Percentiles rank a stretch among this genome's conserved stretches.
These are phyloP conservation scores for Heterodera schachtii DNA, from an alignment of 1,140 invertebrate species.

Conservation along the genomic window DNA sequence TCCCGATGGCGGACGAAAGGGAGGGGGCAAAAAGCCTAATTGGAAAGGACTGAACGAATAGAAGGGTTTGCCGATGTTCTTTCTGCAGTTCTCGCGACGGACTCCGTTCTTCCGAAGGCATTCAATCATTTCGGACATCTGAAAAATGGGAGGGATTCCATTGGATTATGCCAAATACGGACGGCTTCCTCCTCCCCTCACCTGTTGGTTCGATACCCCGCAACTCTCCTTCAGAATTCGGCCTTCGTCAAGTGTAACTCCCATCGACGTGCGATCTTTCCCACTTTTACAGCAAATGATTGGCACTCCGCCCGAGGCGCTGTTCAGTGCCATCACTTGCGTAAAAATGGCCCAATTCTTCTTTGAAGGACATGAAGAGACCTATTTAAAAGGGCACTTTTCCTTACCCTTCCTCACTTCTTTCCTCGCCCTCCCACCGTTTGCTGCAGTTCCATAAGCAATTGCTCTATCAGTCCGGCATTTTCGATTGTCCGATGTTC, in stretches of 20 bases:
- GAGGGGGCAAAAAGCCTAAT: slow-evolving; percentile 62
- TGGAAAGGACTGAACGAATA: slow-evolving; percentile 64
- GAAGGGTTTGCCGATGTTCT: slow-evolving; percentile 62
- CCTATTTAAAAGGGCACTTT: slow-evolving; percentile 24
- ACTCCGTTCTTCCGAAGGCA: slow-evolving; percentile 58
- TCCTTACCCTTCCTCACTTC: too few species aligned
- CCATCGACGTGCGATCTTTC: slow-evolving; percentile 63
- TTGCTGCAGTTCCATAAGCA: slow-evolving; percentile 44
- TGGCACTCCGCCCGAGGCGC: slow-evolving; percentile 43
- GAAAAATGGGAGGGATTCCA: slow-evolving; percentile 2
- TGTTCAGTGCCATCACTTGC: slow-evolving; percentile 53
- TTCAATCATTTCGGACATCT: slow-evolving; percentile 55
- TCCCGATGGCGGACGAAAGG: slow-evolving; percentile 60
- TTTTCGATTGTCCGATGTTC: slow-evolving; percentile 12
- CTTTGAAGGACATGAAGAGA: slow-evolving; percentile 53
- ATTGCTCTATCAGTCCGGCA: slow-evolving; percentile 22
- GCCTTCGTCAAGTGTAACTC: slow-evolving; percentile 62
- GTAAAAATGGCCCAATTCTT: slow-evolving; percentile 59
- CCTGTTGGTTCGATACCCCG: slow-evolving; percentile 57
- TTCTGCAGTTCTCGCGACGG: slow-evolving; percentile 62
- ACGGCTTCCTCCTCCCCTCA: slow-evolving; percentile 4
- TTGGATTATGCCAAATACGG: slow-evolving; percentile 13
- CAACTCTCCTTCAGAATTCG: slow-evolving; percentile 55
- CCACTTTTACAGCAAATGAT: slow-evolving; percentile 60
- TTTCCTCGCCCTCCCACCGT: slow-evolving; percentile 24